Base-by-base conservation (phyloP, 2,888 invertebrate species). In the Germaria angustata region DNA sequence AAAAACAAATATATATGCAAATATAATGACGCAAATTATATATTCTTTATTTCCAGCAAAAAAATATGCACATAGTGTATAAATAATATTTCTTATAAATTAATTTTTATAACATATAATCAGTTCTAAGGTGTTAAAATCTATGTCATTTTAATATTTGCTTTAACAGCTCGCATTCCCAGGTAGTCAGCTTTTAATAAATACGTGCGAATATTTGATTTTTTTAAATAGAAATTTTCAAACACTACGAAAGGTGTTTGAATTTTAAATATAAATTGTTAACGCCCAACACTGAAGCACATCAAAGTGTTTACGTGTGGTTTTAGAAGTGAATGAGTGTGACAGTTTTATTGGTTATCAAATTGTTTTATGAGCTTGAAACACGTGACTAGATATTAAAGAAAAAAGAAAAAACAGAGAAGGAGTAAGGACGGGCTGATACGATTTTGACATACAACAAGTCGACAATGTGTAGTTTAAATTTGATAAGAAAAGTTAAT, bases 301-400 rank as follows among this genome's bases (percentile, higher is more conserved):
- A 28, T 32, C 6, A 9, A 32, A 32, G 9, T 28, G 39, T 36
- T 13, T 61, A 28, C 3, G 22, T 46, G 24, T 36, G 22, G 17
- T 32, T 46, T 57, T 34, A 28, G 13, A 22, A 61, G 32, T 73
- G 72, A 73, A 44, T 59, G 41, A 66, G 66, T 78, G 84, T 87
- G 90, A 90, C 90, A 90, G 89, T 90, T 90, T 90, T 90, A 90
- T 90, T 90, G 89, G 88, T 86, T 88, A 87, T 90, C 90, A 90
- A 90, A 89, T 88, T 90, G 90, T 89, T 90, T 90, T 90, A 90
- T 89, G 90, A 88, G 89, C 87, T 66, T 81, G 80, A 85, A 86
- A 86, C 82, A 79, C 75, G 82, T 82, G 81, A 82, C 78, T 75
- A 51, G 85, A 84, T 86, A 85, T 84, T 84, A 84, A 84, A 82